Evolutionary conservation across 1,140 invertebrate genomes (phyloP).

Genomic region (Maniola jurtina): DNA sequence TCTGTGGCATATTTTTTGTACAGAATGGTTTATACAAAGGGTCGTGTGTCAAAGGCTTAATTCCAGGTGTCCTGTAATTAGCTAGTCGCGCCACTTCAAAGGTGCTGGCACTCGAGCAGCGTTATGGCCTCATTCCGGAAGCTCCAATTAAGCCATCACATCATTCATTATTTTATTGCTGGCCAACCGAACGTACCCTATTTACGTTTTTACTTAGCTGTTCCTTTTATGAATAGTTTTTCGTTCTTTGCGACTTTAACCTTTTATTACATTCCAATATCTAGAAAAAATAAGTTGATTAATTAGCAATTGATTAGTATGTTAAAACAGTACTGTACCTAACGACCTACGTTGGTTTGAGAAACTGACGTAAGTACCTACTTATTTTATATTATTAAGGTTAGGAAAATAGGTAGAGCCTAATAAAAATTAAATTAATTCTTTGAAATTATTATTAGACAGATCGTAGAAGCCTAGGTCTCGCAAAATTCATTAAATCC

Average conservation of each 20-base stretch:
- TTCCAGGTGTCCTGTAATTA: slow-evolving; percentile 45
- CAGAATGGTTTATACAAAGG: background rate
- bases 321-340: too few relatives aligned
- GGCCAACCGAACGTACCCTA: slow-evolving; percentile 29
- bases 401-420: too few relatives aligned
- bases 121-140: slow-evolving; percentile 47
- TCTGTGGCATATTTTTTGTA: too few relatives aligned
- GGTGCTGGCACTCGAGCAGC: slow-evolving; percentile 41
- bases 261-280: background rate
- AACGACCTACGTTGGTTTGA: too few relatives aligned
- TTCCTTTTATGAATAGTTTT: background rate
- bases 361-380: too few relatives aligned
- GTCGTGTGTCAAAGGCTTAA: slow-evolving; percentile 26
- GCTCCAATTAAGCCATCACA: slow-evolving; percentile 62
- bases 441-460: too few relatives aligned
- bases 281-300: too few relatives aligned
- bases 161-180: slow-evolving; percentile 62
- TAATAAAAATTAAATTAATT: too few relatives aligned
- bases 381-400: too few relatives aligned
- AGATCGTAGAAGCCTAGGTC: too few relatives aligned
- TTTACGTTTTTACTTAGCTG: slow-evolving; percentile 8
- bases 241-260: background rate
- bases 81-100: slow-evolving; percentile 43
- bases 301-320: too few relatives aligned
- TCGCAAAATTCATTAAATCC: too few relatives aligned